phyloP scores from a whole-genome alignment of 2,797 vertebrate genomes.

The Steatocranus sp. region DNA sequence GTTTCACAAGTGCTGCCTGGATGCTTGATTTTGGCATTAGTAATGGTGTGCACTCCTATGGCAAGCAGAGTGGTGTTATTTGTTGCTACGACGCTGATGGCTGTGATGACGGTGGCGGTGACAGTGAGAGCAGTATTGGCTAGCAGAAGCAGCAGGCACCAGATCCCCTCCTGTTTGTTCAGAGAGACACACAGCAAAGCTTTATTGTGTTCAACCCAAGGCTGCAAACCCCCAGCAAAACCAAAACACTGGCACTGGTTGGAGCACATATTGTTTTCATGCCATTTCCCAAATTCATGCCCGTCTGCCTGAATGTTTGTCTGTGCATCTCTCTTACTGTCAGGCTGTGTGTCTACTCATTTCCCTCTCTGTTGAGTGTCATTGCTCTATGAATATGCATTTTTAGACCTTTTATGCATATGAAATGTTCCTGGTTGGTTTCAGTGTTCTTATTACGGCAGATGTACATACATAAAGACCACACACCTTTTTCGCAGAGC shows the following conservation, averaged over 20 bases:
- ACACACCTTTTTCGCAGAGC: not conserved
- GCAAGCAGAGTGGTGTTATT: slow-evolving; percentile 57
- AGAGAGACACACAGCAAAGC: slow-evolving; percentile 65
- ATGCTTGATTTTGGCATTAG: slow-evolving; percentile 47
- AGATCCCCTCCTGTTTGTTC: slow-evolving; percentile 69
- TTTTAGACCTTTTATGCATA: slow-evolving; percentile 19
- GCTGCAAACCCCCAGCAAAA: slow-evolving; percentile 58
- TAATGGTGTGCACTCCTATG: slow-evolving; percentile 3
- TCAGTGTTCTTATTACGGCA: not conserved
- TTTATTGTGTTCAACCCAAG: slow-evolving; percentile 61
- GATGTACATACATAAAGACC: slow-evolving; percentile 10
- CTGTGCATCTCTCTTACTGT: slow-evolving; percentile 49
- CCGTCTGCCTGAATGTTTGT: slow-evolving; percentile 47
- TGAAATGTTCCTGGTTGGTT: not conserved
- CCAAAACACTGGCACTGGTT: slow-evolving; percentile 66
- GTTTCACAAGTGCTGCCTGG: slow-evolving; percentile 5
- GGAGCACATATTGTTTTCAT: slow-evolving; percentile 52
- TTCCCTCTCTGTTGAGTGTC: slow-evolving; percentile 13
- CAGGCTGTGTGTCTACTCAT: slow-evolving; percentile 36
- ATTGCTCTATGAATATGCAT: slow-evolving; percentile 18
- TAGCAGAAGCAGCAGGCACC: slow-evolving; percentile 58
- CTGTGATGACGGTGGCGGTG: slow-evolving; percentile 60
- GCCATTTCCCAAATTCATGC: slow-evolving; percentile 55
- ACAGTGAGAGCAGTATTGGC: slow-evolving; percentile 66
- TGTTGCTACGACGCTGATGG: slow-evolving; percentile 53